Conservation (phyloP, 2,888 invertebrate genomes). For the Lypha dubia region DNA sequence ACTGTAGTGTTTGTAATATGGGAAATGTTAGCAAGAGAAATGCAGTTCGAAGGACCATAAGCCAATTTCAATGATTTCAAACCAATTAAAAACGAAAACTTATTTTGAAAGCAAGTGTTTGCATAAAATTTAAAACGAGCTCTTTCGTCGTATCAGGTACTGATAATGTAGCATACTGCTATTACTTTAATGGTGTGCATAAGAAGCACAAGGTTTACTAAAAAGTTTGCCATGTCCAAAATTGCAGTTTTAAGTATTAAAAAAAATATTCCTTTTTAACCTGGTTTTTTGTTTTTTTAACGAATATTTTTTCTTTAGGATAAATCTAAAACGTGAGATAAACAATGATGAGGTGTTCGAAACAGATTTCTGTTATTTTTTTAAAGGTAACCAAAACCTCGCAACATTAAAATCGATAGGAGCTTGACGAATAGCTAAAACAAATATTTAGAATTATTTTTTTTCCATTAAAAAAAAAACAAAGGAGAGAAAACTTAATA, state of each 20-base stretch:
- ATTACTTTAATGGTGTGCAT: not conserved
- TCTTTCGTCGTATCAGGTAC: no score
- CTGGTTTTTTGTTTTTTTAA: conserved; percentile 4
- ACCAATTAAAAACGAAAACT: no score
- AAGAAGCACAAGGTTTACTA: not conserved
- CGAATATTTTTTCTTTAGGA: conserved; percentile 15
- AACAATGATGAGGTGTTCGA: conserved; percentile 68
- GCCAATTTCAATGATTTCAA: no score
- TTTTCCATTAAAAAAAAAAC: not conserved
- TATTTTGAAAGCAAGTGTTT: no score
- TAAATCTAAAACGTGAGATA: conserved; percentile 70
- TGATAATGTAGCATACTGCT: not conserved
- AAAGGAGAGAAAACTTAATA: not conserved
- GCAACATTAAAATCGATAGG: conserved; percentile 19
- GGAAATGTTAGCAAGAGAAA: not conserved
- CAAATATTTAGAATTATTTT: conserved; percentile 59
- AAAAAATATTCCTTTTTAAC: conserved; percentile 31
- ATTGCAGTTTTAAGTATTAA: conserved; percentile 51
- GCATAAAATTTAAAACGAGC: no score
- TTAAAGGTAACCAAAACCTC: not conserved
- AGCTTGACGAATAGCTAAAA: conserved; percentile 68
- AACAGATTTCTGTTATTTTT: not conserved
- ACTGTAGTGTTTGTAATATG: not conserved
- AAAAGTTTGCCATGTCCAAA: conserved; percentile 32
- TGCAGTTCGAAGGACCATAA: not conserved